Evolutionary conservation across 2,113 vertebrate genomes (phyloP), one percentile per base, ranked within the genome.

Genomic region (Alouatta palliata): DNA sequence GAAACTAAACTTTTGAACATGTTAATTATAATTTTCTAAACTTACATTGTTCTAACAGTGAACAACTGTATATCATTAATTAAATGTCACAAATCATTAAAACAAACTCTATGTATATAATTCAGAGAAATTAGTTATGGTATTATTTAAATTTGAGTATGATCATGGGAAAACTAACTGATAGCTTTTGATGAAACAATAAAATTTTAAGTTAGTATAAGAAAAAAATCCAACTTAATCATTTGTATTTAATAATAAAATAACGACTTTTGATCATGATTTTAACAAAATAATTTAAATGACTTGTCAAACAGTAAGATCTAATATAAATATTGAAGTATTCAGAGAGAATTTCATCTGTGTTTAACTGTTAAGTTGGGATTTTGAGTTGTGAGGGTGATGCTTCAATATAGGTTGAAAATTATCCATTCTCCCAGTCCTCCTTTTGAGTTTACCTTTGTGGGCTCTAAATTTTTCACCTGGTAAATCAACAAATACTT

Each of bases 181-280:
- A 85, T 16, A 58, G n/a, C 95, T 83, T 96, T 92, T 92, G 58
- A 88, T 90, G 25, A 95, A 97, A 56, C 54, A 92, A 83, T 76
- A 68, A 91, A 96, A 79, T 82, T 82, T 82, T 92, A 82, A 87
- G 20, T 86, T 81, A 90, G n/a, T n/a, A 66, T 75, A 75, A 94
- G 75, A 85, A 93, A 91, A 87, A 27, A 77, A 90, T 90, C 23
- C 54, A 93, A 49, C 68, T 91, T 76, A 95, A 89, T 90, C 68
- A 40, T 47, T 35, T 97, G 30, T 81, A 68, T 68, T 92, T 91
- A 68, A 68, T 82, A 80, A 77, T 92, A 61, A 84, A 90, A 64
- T 64, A 64, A 64, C 11, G 12, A n/a, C 47, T 87, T 95, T 96
- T 93, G 3, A 64, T 83, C 25, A 54, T 64, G 10, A 71, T 71